A percentile compares a stretch with the other conserved stretches of the same genome.
Evolutionary conservation across 2,113 vertebrate genomes (phyloP).

Genomic region (Cariama cristata): DNA sequence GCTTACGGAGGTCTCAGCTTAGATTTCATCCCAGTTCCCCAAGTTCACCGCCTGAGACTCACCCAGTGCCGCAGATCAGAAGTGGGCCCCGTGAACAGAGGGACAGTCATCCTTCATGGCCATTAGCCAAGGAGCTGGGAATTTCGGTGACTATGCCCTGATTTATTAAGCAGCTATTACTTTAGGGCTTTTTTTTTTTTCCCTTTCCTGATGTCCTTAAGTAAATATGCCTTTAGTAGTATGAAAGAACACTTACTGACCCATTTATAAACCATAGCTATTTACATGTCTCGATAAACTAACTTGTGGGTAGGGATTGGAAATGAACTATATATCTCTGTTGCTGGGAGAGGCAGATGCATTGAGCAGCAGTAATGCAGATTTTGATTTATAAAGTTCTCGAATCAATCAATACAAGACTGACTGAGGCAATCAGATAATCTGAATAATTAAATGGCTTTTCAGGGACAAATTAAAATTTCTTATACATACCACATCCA

Average conservation of each 20-base stretch:
- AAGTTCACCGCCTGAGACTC: neutral
- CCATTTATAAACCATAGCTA: slow-evolving; percentile 36
- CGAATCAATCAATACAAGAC: slow-evolving; percentile 49
- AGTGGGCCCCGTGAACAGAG: neutral
- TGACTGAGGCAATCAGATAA: slow-evolving; percentile 29
- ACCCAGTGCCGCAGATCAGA: neutral
- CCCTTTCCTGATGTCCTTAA: slow-evolving; percentile 17
- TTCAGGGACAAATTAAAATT: slow-evolving; percentile 56
- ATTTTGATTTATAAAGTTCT: slow-evolving; percentile 61
- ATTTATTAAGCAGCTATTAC: slow-evolving; percentile 26
- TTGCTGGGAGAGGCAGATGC: neutral
- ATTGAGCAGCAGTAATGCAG: neutral
- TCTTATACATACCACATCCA: neutral
- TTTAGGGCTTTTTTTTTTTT: neutral
- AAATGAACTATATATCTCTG: neutral
- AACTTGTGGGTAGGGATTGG: slow-evolving; percentile 23
- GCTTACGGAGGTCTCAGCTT: neutral
- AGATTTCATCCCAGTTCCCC: neutral
- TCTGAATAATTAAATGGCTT: slow-evolving; percentile 71
- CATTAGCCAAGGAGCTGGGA: neutral
- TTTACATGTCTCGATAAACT: slow-evolving; percentile 49
- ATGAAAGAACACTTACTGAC: slow-evolving; percentile 22
- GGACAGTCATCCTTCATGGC: neutral
- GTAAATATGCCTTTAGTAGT: slow-evolving; percentile 31
- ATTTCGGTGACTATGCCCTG: neutral